A percentile compares a stretch with the other conserved stretches of the same genome.
Conservation (phyloP, 1,140 invertebrate genomes). For the Lucilia cuprina region DNA sequence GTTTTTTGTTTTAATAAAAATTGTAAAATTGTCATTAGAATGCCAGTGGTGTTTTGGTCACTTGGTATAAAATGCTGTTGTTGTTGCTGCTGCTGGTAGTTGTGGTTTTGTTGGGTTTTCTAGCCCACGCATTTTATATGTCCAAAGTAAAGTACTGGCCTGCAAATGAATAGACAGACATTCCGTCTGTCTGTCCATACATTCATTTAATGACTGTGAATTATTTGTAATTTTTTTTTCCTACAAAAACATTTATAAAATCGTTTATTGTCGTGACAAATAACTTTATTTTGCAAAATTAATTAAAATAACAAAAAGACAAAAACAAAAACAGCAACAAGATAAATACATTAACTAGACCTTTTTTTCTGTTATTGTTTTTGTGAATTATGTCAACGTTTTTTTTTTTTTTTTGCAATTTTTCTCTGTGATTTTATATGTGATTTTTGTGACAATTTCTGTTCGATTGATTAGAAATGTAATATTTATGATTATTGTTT, state of each 20-base stretch:
- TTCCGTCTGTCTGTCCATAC: not conserved
- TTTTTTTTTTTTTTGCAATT: not conserved
- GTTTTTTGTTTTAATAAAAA: not conserved
- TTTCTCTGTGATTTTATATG: not conserved
- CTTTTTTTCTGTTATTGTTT: constrained; percentile 6
- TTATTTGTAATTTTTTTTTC: not conserved
- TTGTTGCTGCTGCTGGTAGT: no score
- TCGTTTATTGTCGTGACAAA: not conserved
- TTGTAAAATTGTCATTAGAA: constrained; percentile 7
- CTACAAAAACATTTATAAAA: not conserved
- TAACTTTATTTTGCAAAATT: constrained; percentile 13
- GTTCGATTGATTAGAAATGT: not conserved
- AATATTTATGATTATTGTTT: not conserved
- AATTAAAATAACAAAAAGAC: not conserved
- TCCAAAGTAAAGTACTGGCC: not conserved
- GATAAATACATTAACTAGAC: not conserved
- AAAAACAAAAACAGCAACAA: not conserved
- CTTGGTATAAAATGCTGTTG: not conserved
- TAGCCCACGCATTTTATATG: constrained; percentile 1
- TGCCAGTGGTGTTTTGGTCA: constrained; percentile 11
- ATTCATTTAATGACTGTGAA: not conserved
- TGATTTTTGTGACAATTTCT: not conserved
- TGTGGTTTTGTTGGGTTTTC: not conserved
- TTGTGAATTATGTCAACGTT: not conserved
- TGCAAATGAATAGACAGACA: not conserved